Percentiles rank a stretch among this genome's conserved stretches.
Conservation (phyloP, 2,797 vertebrate species). For the Hydrocynus forskahlii region DNA sequence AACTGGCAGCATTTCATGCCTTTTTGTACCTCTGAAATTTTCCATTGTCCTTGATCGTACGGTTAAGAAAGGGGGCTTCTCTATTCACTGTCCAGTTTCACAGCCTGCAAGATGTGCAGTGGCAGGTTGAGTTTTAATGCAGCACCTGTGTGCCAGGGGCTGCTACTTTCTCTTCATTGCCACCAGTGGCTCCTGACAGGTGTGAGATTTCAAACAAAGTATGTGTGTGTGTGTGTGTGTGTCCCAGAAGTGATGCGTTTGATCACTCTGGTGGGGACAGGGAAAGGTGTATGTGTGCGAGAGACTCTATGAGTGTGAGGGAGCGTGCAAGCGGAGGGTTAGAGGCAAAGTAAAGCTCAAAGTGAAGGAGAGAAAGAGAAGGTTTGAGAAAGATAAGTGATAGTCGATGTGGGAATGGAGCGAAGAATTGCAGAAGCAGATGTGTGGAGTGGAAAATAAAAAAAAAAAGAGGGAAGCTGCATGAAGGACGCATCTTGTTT, state of each 20-base stretch:
- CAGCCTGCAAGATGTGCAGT: conserved; percentile 2
- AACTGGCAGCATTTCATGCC: not conserved
- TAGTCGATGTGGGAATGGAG: conserved; percentile 9
- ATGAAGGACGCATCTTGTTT: conserved; percentile 5
- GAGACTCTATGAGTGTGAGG: not conserved
- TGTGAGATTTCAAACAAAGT: conserved; percentile 15
- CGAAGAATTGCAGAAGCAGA: conserved; percentile 24
- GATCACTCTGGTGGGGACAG: not conserved
- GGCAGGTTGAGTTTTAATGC: conserved; percentile 28
- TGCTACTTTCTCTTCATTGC: conserved; percentile 11
- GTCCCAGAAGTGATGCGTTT: conserved; percentile 1
- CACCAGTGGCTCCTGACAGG: conserved; percentile 23
- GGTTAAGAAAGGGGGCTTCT: not conserved
- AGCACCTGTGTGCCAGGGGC: conserved; percentile 27
- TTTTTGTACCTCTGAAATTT: conserved; percentile 18
- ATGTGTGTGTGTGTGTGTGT: not conserved
- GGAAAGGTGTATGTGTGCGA: conserved; percentile 15
- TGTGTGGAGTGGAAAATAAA: conserved; percentile 28
- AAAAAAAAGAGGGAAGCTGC: not conserved
- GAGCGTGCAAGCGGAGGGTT: not conserved
- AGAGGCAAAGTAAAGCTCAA: not conserved
- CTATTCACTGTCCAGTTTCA: conserved; percentile 10
- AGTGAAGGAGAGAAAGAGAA: not conserved
- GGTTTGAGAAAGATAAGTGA: conserved; percentile 8
- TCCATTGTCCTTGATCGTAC: not conserved